Evolutionary conservation across 2,113 vertebrate species (phyloP).

Genomic region (Prinia subflava): DNA sequence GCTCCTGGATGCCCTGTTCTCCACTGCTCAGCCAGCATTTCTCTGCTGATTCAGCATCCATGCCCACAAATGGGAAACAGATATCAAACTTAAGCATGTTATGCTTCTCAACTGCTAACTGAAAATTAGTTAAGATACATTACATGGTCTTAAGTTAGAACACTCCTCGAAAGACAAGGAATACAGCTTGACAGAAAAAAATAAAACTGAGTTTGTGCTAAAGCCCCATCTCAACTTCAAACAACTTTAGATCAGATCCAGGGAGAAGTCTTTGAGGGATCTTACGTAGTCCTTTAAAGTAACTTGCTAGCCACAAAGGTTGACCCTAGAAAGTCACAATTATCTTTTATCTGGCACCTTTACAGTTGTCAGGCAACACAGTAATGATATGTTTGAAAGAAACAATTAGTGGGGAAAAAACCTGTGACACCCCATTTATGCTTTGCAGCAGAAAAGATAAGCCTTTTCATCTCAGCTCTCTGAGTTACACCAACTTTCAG

Average conservation of each 20-base stretch:
- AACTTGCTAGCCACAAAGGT: background rate
- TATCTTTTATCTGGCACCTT: conserved; percentile 12
- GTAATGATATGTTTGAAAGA: background rate
- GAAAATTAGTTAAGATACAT: background rate
- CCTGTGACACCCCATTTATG: background rate
- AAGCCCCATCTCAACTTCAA: background rate
- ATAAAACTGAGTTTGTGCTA: background rate
- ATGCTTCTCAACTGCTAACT: background rate
- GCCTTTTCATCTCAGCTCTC: background rate
- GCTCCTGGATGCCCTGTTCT: background rate
- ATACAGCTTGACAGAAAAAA: background rate
- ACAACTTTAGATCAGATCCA: background rate
- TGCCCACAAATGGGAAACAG: background rate
- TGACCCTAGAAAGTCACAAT: conserved; percentile 23
- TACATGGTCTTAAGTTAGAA: background rate
- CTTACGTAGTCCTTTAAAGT: background rate
- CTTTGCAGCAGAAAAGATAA: background rate
- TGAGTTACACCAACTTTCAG: background rate
- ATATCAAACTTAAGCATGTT: background rate
- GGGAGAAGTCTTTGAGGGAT: background rate
- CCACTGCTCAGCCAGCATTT: background rate
- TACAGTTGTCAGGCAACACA: background rate
- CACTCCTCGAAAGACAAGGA: background rate
- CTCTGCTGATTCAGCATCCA: background rate
- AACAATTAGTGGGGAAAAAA: background rate